These are phyloP conservation scores for Lithophane semibrunnea DNA, from an alignment of 2,888 invertebrate genomes.

Conservation along the genomic window DNA sequence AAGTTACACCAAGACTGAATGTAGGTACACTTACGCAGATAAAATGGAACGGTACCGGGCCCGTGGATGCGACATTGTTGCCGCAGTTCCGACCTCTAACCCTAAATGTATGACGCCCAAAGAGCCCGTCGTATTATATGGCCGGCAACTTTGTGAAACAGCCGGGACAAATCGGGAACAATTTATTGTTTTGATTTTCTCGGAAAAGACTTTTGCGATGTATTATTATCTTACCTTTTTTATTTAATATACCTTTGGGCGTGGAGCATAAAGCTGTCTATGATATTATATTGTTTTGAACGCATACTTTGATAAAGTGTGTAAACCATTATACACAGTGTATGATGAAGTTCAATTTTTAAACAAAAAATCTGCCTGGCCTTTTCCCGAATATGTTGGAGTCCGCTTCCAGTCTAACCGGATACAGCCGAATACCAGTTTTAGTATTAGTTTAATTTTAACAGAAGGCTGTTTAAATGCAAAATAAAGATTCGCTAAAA, in stretches of 20 bases:
- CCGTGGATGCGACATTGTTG: slow-evolving; percentile 73
- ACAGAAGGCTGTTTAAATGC: slow-evolving; percentile 3
- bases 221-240: slow-evolving; percentile 43
- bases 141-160: slow-evolving; percentile 74
- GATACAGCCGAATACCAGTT: too few relatives aligned
- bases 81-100: slow-evolving; percentile 62
- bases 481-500: neutral
- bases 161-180: slow-evolving; percentile 72
- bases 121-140: slow-evolving; percentile 70
- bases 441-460: neutral
- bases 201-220: slow-evolving; percentile 66
- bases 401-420: too few relatives aligned
- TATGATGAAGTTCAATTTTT: neutral
- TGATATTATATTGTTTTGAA: slow-evolving; percentile 8
- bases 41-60: slow-evolving; percentile 64
- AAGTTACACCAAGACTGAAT: slow-evolving; percentile 47
- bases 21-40: slow-evolving; percentile 63
- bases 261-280: neutral
- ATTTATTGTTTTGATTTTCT: slow-evolving; percentile 77
- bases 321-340: neutral
- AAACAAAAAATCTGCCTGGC: too few relatives aligned
- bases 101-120: slow-evolving; percentile 72
- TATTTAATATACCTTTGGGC: slow-evolving; percentile 38
- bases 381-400: too few relatives aligned
- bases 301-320: neutral